A percentile compares a stretch with the other conserved stretches of the same genome.
These are phyloP conservation scores for Vireo griseus DNA, from an alignment of 2,797 vertebrate species.

Conservation along the genomic window DNA sequence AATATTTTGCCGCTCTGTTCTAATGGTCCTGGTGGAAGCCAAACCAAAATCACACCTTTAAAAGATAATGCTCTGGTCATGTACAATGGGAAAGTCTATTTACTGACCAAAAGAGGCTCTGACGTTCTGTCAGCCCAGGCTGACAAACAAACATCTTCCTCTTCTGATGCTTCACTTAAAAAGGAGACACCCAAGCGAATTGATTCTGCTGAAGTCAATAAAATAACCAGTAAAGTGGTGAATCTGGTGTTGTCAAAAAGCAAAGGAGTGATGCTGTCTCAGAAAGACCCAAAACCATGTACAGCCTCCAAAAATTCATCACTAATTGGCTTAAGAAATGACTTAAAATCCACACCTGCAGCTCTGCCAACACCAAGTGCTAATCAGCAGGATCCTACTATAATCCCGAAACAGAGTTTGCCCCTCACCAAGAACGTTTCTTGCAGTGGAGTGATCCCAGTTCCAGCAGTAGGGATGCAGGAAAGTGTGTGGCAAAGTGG, in stretches of 20 bases:
- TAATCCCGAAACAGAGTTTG: slow-evolving; percentile 40
- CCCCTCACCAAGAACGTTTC: not conserved
- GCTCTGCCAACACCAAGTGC: not conserved
- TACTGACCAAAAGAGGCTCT: slow-evolving; percentile 68
- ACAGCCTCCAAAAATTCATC: not conserved
- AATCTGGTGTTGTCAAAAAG: slow-evolving; percentile 72
- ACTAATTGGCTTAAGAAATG: not conserved
- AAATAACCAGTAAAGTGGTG: slow-evolving; percentile 70
- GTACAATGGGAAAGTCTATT: slow-evolving; percentile 75
- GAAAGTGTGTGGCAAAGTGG: not conserved
- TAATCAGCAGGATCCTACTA: slow-evolving; percentile 3
- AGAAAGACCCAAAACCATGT: slow-evolving; percentile 33
- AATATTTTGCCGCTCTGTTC: slow-evolving; percentile 50
- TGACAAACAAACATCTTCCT: slow-evolving; percentile 47
- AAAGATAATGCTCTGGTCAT: slow-evolving; percentile 77
- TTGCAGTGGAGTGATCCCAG: slow-evolving; percentile 14
- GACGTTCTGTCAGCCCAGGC: slow-evolving; percentile 34
- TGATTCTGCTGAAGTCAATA: slow-evolving; percentile 42
- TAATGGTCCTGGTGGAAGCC: slow-evolving; percentile 12
- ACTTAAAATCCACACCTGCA: slow-evolving; percentile 29
- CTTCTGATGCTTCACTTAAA: slow-evolving; percentile 37
- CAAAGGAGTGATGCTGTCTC: slow-evolving; percentile 28
- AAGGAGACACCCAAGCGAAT: slow-evolving; percentile 47
- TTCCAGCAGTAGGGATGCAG: slow-evolving; percentile 31
- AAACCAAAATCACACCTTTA: slow-evolving; percentile 46